phyloP scores from a whole-genome alignment of 2,113 vertebrate species.

The Ciconia boyciana region DNA sequence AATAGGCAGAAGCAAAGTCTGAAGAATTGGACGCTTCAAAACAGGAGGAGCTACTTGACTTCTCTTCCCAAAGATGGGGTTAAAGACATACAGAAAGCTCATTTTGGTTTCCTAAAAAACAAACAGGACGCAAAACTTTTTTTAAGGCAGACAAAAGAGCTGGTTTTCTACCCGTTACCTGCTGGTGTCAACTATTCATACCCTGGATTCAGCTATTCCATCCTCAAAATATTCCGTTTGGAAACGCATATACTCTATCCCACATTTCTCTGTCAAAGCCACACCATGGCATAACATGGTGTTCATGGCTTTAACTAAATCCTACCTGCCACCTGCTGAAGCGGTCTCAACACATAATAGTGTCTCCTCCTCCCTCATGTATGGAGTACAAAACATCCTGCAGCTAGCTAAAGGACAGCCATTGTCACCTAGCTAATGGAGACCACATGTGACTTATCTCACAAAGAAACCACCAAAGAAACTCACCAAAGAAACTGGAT shows the following conservation, averaged over 20 bases:
- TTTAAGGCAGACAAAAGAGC: background rate
- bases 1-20: conserved; percentile 89
- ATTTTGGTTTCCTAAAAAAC: conserved; percentile 83
- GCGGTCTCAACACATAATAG: background rate
- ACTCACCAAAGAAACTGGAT: background rate
- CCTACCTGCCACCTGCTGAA: background rate
- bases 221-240: background rate
- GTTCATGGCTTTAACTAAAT: background rate
- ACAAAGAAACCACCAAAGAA: background rate
- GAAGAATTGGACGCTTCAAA: conserved; percentile 85
- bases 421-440: background rate
- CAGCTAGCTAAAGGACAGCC: background rate
- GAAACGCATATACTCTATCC: background rate
- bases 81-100: conserved; percentile 91
- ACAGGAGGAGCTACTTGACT: conserved; percentile 88
- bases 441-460: background rate
- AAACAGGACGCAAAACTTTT: background rate
- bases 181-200: background rate
- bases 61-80: conserved; percentile 95
- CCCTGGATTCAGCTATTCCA: background rate
- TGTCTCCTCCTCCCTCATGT: background rate
- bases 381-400: background rate
- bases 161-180: background rate
- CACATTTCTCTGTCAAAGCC: background rate
- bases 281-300: accelerated